Evolutionary conservation across 2,888 invertebrate species (phyloP), one percentile per base, ranked within the genome.

Genomic region (Dichetophora obliterata): DNA sequence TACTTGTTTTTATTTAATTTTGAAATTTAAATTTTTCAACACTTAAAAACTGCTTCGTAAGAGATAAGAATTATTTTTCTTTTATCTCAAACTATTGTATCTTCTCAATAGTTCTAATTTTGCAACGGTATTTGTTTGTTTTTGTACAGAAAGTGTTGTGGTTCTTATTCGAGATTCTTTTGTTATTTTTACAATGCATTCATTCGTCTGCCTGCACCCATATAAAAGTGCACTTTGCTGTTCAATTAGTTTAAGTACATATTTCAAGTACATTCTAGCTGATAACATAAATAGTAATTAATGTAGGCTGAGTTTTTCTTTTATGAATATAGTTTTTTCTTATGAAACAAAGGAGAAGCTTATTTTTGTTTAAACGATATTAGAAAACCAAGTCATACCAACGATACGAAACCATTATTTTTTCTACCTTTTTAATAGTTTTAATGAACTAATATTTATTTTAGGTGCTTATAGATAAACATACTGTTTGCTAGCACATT

Each of bases 11-110:
- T 37, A 71, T 24, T 59, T 43, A 59, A 71, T 22, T 57, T 68
- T 4, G 59, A 59, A 57, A 59, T 66, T 43, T 43, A 11, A 11
- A 50, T 31, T 68, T 68, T 68, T 27, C 27, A 68, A 27, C 50
- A 27, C 68, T 24, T 68, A 3, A 68, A 50, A 37, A 66, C n/a
- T 1, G 19, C 14, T 43, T 66, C 43, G 70, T 54, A 50, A 19
- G 34, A 72, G 61, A 72, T 72, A 72, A 72, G 48, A 50, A 14
- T 31, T 43, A 22, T 22, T 37, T 37, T 37, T 61, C 4, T 61
- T 14, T 61, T 27, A 24, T 22, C 48, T 14, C 27, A 37, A 43
- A n/a, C 50, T 52, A 31, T 69, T 69, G 31, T 19, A 27, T 27
- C 9, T 31, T 22, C 11, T 19, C 19, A 48, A 43, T 43, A n/a